A percentile compares a stretch with the other conserved stretches of the same genome.
Evolutionary conservation across 2,888 invertebrate genomes (phyloP).

Genomic region (Pterostichus niger): DNA sequence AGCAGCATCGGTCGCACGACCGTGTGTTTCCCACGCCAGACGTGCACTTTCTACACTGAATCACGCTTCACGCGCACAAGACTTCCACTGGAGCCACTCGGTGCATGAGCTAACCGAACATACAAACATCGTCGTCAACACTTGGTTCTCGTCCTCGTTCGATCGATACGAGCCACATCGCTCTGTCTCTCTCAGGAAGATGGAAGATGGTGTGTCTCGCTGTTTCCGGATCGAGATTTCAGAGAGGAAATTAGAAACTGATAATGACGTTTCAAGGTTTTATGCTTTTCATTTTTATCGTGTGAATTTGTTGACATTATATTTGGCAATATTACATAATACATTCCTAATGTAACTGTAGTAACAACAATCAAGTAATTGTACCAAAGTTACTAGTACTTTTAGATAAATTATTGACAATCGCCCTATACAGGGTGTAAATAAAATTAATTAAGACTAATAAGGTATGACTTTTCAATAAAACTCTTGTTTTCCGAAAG

Average conservation of each 20-base stretch:
- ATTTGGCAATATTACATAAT: no score
- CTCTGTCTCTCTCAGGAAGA: neutral
- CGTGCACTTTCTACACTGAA: slow-evolving; percentile 64
- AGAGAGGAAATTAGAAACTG: neutral
- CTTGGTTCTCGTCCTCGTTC: no score
- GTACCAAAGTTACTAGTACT: no score
- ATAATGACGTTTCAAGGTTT: neutral
- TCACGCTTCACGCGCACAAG: slow-evolving; percentile 23
- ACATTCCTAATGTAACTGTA: no score
- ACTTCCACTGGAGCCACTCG: slow-evolving; percentile 10
- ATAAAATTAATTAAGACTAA: no score
- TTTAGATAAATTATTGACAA: no score
- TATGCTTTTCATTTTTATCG: neutral
- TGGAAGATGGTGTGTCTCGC: no score
- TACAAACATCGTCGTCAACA: neutral
- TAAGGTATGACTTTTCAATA: no score
- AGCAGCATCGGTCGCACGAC: slow-evolving; percentile 54
- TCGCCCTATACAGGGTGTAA: no score
- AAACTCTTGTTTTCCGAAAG: no score
- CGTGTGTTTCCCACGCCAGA: slow-evolving; percentile 59
- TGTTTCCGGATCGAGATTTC: slow-evolving; percentile 5
- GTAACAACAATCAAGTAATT: no score
- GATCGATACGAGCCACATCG: no score
- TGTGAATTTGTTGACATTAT: slow-evolving; percentile 15
- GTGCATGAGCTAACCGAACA: neutral